Evolutionary conservation across 2,113 vertebrate species (phyloP), one percentile per base, ranked within the genome.

Genomic region (Zootoca vivipara): DNA sequence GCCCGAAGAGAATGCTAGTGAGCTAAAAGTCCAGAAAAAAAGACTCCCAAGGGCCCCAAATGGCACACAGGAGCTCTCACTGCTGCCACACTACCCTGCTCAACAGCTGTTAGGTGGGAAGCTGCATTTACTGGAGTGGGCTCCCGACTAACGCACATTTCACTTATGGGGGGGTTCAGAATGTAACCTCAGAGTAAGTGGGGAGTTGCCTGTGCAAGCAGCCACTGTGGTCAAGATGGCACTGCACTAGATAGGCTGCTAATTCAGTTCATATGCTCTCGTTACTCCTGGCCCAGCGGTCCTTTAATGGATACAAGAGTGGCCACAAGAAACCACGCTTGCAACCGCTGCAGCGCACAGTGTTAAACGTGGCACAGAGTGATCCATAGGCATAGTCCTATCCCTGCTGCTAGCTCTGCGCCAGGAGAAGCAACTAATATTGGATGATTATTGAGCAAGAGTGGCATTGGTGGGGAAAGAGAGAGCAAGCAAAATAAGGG

Each of bases 241-340:
- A 28, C 7, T 22, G 12, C 72, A 6, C 52, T 73, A 73, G 30
- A 9, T 24, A 16, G 20, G 15, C 18, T 52, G 42, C 10, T 2
- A 20, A n/a, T 30, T 12, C 13, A 28, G 5, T 12, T 82, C 7
- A 5, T 7, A 28, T 3, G 3, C 38, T 42, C 22, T 94, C 15
- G 1, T 62, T 30, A 35, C 56, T 38, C 46, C 22, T 52, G 67
- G 16, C 93, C 92, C 28, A 94, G 35, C 87, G 85, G 85, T 79
- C 83, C 92, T 90, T 89, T 40, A 26, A 65, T 46, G 77, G 22
- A 13, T 30, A 15, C 3, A 46, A 18, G n/a, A 18, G 18, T 3
- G 7, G 4, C 16, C 12, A 13, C 28, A 56, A 58, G 35, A 30
- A 79, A 28, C 78, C 78, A 58, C 4, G 78, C 46, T 22, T 9